Evolutionary conservation across 2,113 vertebrate species (phyloP), one percentile per base, ranked within the genome.

Genomic region (Tapirus terrestris): DNA sequence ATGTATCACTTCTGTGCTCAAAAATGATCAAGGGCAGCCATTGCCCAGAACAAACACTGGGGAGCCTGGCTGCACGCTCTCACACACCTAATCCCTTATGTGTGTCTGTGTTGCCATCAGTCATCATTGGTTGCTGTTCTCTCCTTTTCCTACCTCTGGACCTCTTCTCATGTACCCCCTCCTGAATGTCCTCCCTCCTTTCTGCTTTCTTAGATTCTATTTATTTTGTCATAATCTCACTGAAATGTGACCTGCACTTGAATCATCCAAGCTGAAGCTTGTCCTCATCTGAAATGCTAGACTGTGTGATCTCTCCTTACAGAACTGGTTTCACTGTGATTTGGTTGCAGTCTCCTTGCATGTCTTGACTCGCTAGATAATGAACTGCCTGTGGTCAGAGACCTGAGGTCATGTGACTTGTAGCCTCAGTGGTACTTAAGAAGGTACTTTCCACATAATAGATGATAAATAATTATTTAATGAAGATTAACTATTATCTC

Each of bases 21-120:
- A 20, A 60, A 53, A 20, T 67, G 7, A 36, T 6, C 17, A 31
- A 25, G 77, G 36, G 81, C 13, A 36, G 14, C 12, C 16, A 39
- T 20, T n/a, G 20, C 6, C 56, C 56, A 21, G 45, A 56, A 45
- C 16, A 67, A 79, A 33, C 25, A 1, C 45, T 6, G 77, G 2
- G 33, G 51, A 29, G 20, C 16, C 21, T 33, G 60, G 33, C 39
- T n/a, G 29, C 11, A 8, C 58, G 23, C 23, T 0, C 0, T 17
- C 16, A n/a, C 0, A 0, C 1, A 12, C 36, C 20, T 13, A 9
- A 13, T 14, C 18, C n/a, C 25, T 33, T 23, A 2, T 1, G 5
- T 27, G 13, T n/a, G 29, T 27, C 21, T 33, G 14, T 7, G 31
- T 4, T 31, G 18, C 8, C 18, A 3, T 36, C 8, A 23, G 48